Conservation (phyloP, 1,140 invertebrate genomes). For the Nebria ingens region DNA sequence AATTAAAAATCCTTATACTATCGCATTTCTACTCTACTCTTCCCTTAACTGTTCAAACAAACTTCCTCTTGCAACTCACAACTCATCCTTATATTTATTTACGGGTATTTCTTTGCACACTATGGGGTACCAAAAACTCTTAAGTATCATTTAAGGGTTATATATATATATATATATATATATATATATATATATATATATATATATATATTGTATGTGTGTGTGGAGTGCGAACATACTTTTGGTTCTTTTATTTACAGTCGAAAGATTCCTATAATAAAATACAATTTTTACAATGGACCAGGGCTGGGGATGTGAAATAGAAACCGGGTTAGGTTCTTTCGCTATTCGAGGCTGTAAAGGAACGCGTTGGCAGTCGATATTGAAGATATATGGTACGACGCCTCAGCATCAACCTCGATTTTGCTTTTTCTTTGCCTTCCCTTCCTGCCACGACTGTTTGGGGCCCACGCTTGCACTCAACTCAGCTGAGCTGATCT, state of each 20-base stretch:
- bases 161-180: too few species aligned
- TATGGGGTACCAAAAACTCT: too few species aligned
- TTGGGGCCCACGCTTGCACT: not conserved
- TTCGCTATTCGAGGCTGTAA: not conserved
- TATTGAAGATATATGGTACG: not conserved
- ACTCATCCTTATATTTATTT: too few species aligned
- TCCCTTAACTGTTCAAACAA: too few species aligned
- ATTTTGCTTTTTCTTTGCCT: not conserved
- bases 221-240: too few species aligned
- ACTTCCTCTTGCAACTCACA: too few species aligned
- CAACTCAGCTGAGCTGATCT: not conserved
- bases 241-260: slow-evolving; percentile 2
- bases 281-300: slow-evolving; percentile 4
- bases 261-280: not conserved
- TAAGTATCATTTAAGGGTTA: too few species aligned
- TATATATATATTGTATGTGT: not conserved
- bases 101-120: too few species aligned
- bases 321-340: slow-evolving; percentile 2
- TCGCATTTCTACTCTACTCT: too few species aligned
- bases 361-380: slow-evolving; percentile 1
- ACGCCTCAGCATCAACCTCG: not conserved
- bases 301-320: not conserved
- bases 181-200: slow-evolving; percentile 1
- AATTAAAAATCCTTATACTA: too few species aligned
- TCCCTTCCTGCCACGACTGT: not conserved